phyloP scores from a whole-genome alignment of 2,797 vertebrate species.

The Hoplostethus atlanticus region DNA sequence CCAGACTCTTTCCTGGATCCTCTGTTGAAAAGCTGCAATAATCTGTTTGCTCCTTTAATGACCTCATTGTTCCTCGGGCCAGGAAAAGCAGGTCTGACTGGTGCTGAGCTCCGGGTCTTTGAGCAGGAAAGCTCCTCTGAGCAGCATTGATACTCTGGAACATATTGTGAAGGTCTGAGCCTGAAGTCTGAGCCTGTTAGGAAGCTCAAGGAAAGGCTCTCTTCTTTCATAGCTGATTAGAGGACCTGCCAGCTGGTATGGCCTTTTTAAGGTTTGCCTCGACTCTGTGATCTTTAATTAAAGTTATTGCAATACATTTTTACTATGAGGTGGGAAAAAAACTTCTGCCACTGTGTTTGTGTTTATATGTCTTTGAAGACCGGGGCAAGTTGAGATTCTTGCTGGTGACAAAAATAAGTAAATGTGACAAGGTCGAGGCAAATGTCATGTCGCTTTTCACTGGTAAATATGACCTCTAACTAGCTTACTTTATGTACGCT shows the following conservation, averaged over 20 bases:
- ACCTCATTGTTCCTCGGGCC: conserved; percentile 80
- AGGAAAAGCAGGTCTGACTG: conserved; percentile 74
- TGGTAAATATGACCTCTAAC: conserved; percentile 4
- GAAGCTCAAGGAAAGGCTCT: conserved; percentile 45
- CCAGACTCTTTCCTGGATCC: conserved; percentile 62
- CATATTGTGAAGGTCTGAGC: conserved; percentile 69
- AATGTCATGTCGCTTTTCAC: not conserved
- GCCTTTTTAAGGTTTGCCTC: conserved; percentile 27
- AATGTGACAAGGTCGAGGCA: too few relatives aligned
- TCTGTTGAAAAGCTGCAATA: conserved; percentile 68
- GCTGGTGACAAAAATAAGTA: too few relatives aligned
- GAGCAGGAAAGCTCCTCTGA: conserved; percentile 78
- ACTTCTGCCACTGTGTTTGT: too few relatives aligned
- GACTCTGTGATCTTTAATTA: too few relatives aligned
- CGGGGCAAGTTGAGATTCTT: too few relatives aligned
- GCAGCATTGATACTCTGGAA: conserved; percentile 69
- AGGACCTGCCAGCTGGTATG: conserved; percentile 40
- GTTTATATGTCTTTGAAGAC: too few relatives aligned
- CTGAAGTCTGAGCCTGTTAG: conserved; percentile 61
- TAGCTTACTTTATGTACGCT: conserved; percentile 22
- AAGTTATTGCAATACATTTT: too few relatives aligned
- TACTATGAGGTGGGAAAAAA: too few relatives aligned
- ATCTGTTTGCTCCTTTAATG: conserved; percentile 87
- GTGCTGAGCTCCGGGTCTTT: conserved; percentile 76
- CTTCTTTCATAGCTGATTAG: conserved; percentile 37